Conservation (phyloP, 2,888 invertebrate genomes). For the Polietes domitor region DNA sequence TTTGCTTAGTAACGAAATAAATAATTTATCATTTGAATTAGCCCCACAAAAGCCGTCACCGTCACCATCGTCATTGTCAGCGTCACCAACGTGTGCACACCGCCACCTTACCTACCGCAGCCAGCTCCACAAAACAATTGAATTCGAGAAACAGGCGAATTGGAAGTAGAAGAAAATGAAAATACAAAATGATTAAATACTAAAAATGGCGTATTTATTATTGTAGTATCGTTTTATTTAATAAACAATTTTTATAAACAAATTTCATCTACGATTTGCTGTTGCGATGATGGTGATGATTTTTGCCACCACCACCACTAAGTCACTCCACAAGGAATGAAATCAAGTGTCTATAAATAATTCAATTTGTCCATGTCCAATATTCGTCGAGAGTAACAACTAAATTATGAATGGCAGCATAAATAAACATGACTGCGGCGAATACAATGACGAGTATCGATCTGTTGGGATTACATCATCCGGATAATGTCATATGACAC, state of each 20-base stretch:
- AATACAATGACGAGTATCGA: not conserved
- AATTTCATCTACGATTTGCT: not conserved
- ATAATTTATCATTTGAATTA: constrained; percentile 13
- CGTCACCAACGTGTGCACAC: not conserved
- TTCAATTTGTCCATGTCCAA: not conserved
- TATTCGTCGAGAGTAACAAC: not conserved
- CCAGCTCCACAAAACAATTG: not conserved
- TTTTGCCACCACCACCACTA: too few relatives aligned
- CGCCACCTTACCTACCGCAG: not conserved
- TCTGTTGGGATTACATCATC: not conserved
- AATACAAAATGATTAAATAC: not conserved
- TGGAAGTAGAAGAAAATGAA: not conserved
- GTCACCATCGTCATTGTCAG: not conserved
- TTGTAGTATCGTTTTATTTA: not conserved
- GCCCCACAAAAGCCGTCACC: not conserved
- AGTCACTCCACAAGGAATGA: not conserved
- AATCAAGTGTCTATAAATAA: constrained; percentile 1
- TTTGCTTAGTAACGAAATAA: constrained; percentile 11
- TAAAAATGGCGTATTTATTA: constrained; percentile 3
- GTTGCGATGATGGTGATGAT: too few relatives aligned
- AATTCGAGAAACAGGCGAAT: not conserved
- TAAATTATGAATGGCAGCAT: not conserved
- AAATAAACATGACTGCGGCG: not conserved
- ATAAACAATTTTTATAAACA: not conserved
- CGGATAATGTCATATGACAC: not conserved